Conservation (phyloP, 2,888 invertebrate genomes). For the Caradrina clavipalpis region DNA sequence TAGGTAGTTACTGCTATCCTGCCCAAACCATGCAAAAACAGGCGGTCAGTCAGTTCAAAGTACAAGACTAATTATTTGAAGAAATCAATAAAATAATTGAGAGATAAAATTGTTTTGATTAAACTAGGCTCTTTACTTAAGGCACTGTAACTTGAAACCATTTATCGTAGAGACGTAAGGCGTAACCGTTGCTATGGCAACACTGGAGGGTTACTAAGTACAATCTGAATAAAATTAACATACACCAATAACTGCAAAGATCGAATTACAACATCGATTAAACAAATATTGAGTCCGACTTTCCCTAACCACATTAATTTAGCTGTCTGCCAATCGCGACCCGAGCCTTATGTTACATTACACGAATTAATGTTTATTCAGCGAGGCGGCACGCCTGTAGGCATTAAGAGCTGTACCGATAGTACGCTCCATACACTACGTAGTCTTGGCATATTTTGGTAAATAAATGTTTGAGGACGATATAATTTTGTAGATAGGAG, state of each 20-base stretch:
- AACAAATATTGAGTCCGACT: slow-evolving; percentile 37
- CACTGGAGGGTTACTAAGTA: neutral
- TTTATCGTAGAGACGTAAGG: neutral
- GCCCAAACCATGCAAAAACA: no score
- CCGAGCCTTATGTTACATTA: slow-evolving; percentile 34
- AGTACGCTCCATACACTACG: neutral
- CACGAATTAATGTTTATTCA: slow-evolving; percentile 67
- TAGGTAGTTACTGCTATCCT: no score
- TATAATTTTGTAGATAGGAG: neutral
- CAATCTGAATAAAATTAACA: slow-evolving; percentile 21
- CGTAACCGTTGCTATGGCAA: neutral
- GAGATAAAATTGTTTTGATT: no score
- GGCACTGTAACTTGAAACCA: neutral
- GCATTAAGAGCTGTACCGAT: slow-evolving; percentile 13
- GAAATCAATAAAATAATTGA: no score
- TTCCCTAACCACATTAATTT: slow-evolving; percentile 56
- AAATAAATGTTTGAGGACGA: neutral
- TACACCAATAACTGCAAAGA: slow-evolving; percentile 29
- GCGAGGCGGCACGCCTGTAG: slow-evolving; percentile 49
- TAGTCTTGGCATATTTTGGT: neutral
- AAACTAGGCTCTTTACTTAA: neutral
- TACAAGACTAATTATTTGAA: no score
- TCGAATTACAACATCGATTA: slow-evolving; percentile 31
- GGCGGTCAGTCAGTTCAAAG: no score
- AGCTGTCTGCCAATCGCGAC: slow-evolving; percentile 43